Base-by-base conservation (phyloP, 2,888 invertebrate genomes). In the Drosophila nr. perissopoda region DNA sequence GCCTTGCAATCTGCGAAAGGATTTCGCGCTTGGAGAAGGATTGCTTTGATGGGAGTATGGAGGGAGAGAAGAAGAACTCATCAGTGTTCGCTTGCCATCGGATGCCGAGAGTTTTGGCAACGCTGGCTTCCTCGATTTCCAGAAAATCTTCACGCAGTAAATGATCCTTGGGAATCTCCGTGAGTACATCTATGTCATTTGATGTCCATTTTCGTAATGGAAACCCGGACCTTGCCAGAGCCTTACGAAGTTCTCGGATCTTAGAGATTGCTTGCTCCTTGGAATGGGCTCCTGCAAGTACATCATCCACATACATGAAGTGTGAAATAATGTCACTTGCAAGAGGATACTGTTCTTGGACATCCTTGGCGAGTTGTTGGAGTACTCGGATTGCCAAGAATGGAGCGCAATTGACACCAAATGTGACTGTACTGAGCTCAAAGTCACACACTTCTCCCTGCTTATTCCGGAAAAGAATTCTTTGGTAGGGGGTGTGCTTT, bases 181-280 rank as follows among this genome's bases (percentile, higher is more conserved):
- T 29, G 1, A 6, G 29, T 6, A 29, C 29, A 1, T 29, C 29
- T 29, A 0, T 29, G 6, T 29, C 29, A 29, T 40, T 18, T 6
- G n/a, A 4, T 40, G 40, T 40, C 18, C 18, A 40, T n/a, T 40
- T 40, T 40, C 40, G 1, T 40, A 40, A 40, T 40, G 7, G n/a
- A 40, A 40, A 40, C n/a, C 40, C 40, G n/a, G 40, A 18, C 6
- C 2, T 40, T 8, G n/a, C 40, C n/a, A 7, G 8, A 18, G 40
- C 40, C 40, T n/a, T 40, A n/a, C n/a, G 40, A 16, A 40, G 40
- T n/a, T 40, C 40, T 40, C n/a, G n/a, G 40, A 40, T 40, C 40
- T 40, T 29, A 29, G 29, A 29, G 29, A 29, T 6, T 29, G 29
- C 29, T 6, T 29, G 29, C 29, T 29, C 6, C 21, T 21, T 42